Conservation (phyloP, 2,113 vertebrate genomes). For the Pavo muticus region DNA sequence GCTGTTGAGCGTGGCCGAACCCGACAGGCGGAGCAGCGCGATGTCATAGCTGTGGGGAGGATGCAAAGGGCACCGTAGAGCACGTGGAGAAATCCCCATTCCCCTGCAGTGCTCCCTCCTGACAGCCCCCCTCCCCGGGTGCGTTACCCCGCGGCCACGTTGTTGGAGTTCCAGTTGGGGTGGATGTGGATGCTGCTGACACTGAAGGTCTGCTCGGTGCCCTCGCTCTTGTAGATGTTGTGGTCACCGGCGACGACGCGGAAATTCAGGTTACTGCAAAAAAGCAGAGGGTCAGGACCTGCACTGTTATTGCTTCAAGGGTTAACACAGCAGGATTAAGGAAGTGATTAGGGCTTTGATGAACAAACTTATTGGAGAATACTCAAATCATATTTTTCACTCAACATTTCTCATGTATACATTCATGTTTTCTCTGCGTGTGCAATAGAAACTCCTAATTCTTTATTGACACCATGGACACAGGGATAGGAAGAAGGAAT, state of each 20-base stretch:
- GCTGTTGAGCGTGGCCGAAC: conserved; percentile 79
- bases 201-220: conserved; percentile 79
- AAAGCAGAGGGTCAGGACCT: rapidly evolving
- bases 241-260: conserved; percentile 89
- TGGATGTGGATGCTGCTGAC: not conserved
- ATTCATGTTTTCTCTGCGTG: not conserved
- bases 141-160: rapidly evolving
- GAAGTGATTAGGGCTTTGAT: conserved; percentile 76
- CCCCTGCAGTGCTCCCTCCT: too few species aligned
- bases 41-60: conserved; percentile 84
- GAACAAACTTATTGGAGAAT: not conserved
- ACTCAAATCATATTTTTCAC: not conserved
- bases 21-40: conserved; percentile 83
- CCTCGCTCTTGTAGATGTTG: conserved; percentile 78
- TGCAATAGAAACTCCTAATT: not conserved
- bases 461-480: not conserved
- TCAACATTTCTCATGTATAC: not conserved
- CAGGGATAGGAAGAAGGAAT: not conserved
- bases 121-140: rapidly evolving
- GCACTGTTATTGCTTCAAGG: rapidly evolving
- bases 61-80: rapidly evolving
- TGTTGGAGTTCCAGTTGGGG: not conserved
- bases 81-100: not conserved
- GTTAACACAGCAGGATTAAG: not conserved
- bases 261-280: conserved; percentile 70